Evolutionary conservation across 2,797 vertebrate species (phyloP), one percentile per base, ranked within the genome.

Genomic region (Poeciliopsis paucimaculata): DNA sequence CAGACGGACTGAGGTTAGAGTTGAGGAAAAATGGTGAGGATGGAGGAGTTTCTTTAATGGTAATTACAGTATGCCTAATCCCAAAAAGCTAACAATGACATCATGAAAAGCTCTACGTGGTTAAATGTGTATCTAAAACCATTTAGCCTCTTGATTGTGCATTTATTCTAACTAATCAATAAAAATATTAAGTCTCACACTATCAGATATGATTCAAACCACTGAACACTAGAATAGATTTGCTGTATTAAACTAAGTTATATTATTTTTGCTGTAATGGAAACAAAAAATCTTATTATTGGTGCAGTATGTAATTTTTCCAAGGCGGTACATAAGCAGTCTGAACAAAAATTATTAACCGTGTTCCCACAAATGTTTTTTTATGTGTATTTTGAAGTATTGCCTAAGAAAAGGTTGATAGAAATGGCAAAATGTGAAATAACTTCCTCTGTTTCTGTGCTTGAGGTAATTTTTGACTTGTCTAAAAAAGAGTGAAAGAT

Each of bases 61-160:
- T 92, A 89, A 89, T 92, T 90, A 91, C 84, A 84, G 77, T 79
- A 73, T 79, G 73, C 82, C 81, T 91, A 85, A 88, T 88, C 84
- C 83, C 80, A 79, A 60, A 88, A 77, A 88, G 82, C 83, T 60
- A 86, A 82, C 86, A 89, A 83, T 90, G 77, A 91, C 89, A 87
- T 90, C 85, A 91, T 82, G 75, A 82, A 84, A 66, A 77, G 66
- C 1, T 23, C 43, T 5, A 70, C 53, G 28, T 78, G 76, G 45
- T 82, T 86, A 87, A 85, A 72, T 76, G 85, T 77, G 62, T 85
- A 85, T 88, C 84, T 87, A 82, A 87, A 85, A 77, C 55, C 11
- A 68, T 15, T 60, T 60, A 53, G 60, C 55, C 34, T 13, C 55
- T 31, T 46, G 7, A 34, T 20, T 23, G 3, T 36, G 15, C 0